These are phyloP conservation scores for Tympanuchus pallidicinctus DNA, from an alignment of 2,113 vertebrate species.

Conservation along the genomic window DNA sequence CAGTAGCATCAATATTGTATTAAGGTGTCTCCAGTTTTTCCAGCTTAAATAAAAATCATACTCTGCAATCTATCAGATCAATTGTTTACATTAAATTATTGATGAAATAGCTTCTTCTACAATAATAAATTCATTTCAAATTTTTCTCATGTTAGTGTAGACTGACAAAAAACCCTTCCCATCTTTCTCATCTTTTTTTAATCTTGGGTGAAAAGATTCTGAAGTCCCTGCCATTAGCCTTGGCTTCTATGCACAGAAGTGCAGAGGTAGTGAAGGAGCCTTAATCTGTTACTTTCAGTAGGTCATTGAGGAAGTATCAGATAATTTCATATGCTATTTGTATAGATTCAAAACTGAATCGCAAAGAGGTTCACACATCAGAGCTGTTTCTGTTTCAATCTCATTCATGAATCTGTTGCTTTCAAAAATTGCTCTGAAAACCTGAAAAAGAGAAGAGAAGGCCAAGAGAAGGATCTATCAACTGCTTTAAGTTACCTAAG, in stretches of 20 bases:
- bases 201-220: not conserved
- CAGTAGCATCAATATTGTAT: not conserved
- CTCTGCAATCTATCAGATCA: not conserved
- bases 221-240: not conserved
- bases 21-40: not conserved
- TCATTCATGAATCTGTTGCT: not conserved
- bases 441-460: not conserved
- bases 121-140: not conserved
- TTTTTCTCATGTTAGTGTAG: not conserved
- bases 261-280: accelerated
- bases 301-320: accelerated
- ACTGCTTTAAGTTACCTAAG: not conserved
- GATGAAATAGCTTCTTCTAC: not conserved
- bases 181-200: not conserved
- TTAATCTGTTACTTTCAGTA: not conserved
- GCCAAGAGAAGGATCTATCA: not conserved
- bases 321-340: not conserved
- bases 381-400: not conserved
- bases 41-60: not conserved
- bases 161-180: not conserved
- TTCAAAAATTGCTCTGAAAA: not conserved
- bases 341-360: not conserved
- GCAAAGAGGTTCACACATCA: accelerated
- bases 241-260: not conserved
- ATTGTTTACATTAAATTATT: not conserved